Evolutionary conservation across 2,113 vertebrate species (phyloP).

Genomic region (Cephalopholis sonnerati): DNA sequence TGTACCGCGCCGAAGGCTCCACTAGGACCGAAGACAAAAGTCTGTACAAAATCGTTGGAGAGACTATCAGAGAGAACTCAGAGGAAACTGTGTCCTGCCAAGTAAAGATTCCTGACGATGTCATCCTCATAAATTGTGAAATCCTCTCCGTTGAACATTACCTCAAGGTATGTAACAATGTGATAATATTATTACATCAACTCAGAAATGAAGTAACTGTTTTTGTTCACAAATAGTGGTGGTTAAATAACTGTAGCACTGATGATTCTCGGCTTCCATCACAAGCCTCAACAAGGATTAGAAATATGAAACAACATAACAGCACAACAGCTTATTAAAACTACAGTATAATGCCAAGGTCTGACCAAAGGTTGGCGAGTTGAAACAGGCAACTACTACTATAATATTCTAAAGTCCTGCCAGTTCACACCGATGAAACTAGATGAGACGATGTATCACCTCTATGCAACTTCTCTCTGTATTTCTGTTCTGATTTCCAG

Average conservation of each 20-base stretch:
- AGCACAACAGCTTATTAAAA: background rate
- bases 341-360: background rate
- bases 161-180: conserved; percentile 67
- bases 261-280: background rate
- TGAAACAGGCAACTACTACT: too few species aligned
- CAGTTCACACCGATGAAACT: too few species aligned
- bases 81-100: conserved; percentile 50
- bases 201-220: background rate
- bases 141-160: conserved; percentile 72
- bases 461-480: too few species aligned
- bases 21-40: accelerated
- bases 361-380: too few species aligned
- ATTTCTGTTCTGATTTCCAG: too few species aligned
- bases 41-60: conserved; percentile 62
- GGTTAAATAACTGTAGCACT: too few species aligned
- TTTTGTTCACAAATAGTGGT: background rate
- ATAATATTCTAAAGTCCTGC: too few species aligned
- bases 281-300: background rate
- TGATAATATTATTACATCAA: background rate
- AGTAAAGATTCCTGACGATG: conserved; percentile 63
- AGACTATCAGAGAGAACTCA: conserved; percentile 45
- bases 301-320: background rate
- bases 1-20: conserved; percentile 25
- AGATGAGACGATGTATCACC: too few species aligned
- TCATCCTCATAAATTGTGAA: conserved; percentile 61